phyloP scores from a whole-genome alignment of 2,797 vertebrate genomes.

The Myripristis murdjan region DNA sequence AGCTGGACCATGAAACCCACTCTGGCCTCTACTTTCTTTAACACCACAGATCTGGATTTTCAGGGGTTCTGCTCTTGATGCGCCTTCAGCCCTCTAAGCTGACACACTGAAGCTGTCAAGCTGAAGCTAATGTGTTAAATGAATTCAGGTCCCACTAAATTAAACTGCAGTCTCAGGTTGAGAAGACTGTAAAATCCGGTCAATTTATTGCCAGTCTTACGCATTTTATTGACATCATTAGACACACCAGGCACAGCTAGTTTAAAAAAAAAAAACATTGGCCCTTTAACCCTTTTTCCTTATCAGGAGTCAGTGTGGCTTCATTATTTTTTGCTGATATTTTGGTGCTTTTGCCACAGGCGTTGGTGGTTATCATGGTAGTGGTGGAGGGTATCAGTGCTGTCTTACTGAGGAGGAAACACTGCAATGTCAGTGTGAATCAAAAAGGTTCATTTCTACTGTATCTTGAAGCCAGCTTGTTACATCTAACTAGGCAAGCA shows the following conservation, averaged over 20 bases:
- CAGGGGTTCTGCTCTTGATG: neutral
- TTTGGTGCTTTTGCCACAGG: neutral
- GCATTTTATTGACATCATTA: too few species aligned
- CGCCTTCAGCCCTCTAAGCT: neutral
- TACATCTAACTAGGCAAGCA: neutral
- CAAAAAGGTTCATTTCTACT: neutral
- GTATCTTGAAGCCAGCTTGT: conserved; percentile 1
- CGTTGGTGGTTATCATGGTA: neutral
- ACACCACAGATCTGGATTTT: neutral
- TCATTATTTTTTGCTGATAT: neutral
- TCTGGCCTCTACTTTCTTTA: neutral
- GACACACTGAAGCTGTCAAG: too few species aligned
- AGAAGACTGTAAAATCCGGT: neutral
- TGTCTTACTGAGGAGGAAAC: conserved; percentile 32
- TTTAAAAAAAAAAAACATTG: too few species aligned
- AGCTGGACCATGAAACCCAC: neutral
- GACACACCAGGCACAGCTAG: too few species aligned
- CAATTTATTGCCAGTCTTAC: neutral
- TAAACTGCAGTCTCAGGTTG: neutral
- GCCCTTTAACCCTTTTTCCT: neutral
- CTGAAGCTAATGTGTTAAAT: neutral
- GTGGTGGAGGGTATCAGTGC: neutral
- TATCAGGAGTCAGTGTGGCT: neutral
- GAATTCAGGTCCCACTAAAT: neutral
- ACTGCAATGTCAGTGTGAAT: conserved; percentile 8